Evolutionary conservation across 1,140 invertebrate species (phyloP).

Genomic region (Acromyrmex heyeri): DNA sequence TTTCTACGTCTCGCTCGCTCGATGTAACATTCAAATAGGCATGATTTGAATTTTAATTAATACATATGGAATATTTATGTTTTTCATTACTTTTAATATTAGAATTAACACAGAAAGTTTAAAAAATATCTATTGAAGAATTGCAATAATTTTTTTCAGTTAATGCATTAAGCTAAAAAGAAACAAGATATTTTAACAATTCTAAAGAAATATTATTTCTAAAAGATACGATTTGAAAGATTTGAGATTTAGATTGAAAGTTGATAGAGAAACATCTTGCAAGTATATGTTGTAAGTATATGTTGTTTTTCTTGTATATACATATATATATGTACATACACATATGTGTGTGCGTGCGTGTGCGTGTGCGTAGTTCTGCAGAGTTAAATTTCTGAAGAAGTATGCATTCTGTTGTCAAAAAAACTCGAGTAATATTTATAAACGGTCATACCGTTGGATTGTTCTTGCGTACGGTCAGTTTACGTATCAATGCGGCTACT

Average conservation of each 20-base stretch:
- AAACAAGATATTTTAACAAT: neutral
- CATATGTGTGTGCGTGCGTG: neutral
- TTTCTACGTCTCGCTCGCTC: neutral
- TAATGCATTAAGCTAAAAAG: neutral
- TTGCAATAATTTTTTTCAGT: neutral
- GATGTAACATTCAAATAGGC: neutral
- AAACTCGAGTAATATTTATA: neutral
- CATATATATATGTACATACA: no score
- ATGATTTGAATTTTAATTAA: constrained; percentile 17
- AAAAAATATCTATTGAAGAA: neutral
- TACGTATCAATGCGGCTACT: neutral
- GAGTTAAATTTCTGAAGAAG: no score
- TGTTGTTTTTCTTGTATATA: neutral
- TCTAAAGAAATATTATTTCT: neutral
- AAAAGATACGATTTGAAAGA: neutral
- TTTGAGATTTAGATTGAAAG: no score
- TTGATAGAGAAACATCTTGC: no score
- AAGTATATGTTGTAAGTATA: no score
- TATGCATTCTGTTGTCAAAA: neutral
- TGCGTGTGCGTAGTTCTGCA: no score
- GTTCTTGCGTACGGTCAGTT: constrained; percentile 14
- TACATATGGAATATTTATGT: neutral
- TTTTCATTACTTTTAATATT: neutral
- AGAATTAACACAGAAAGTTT: neutral
- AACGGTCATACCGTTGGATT: constrained; percentile 11